Evolutionary conservation across 2,797 vertebrate genomes (phyloP).

Genomic region (Perodicticus potto): DNA sequence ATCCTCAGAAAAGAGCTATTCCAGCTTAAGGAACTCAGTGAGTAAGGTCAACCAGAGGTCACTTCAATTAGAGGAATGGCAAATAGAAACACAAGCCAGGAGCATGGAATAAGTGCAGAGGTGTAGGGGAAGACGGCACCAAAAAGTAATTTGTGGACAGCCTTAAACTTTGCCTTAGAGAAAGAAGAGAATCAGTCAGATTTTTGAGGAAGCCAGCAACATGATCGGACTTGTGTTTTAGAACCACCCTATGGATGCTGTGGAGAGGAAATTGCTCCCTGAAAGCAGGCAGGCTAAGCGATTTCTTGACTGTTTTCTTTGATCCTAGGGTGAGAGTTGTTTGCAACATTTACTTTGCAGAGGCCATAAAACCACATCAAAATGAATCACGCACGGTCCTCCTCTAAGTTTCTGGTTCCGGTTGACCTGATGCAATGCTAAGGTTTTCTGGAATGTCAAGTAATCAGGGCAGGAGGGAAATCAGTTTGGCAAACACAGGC

Average conservation of each 20-base stretch:
- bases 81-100: not conserved
- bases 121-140: not conserved
- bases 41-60: constrained; percentile 23
- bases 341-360: constrained; percentile 77
- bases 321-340: constrained; percentile 66
- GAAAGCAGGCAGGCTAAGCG: constrained; percentile 67
- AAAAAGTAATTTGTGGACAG: constrained; percentile 15
- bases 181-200: not conserved
- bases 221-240: constrained; percentile 46
- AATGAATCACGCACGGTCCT: constrained; percentile 62
- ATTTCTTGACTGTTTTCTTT: constrained; percentile 78
- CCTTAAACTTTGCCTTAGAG: constrained; percentile 40
- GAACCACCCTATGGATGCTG: constrained; percentile 32
- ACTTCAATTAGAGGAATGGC: constrained; percentile 21
- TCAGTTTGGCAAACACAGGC: constrained; percentile 70
- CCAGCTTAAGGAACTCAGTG: not conserved
- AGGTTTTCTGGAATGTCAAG: constrained; percentile 77
- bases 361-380: constrained; percentile 78
- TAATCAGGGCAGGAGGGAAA: constrained; percentile 66
- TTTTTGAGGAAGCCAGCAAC: constrained; percentile 20
- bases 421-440: constrained; percentile 57
- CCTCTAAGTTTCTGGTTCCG: constrained; percentile 56
- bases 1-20: not conserved
- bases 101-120: not conserved
- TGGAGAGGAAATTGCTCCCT: constrained; percentile 63